Evolutionary conservation across 2,888 invertebrate genomes (phyloP).

Genomic region (Fabriciana adippe): DNA sequence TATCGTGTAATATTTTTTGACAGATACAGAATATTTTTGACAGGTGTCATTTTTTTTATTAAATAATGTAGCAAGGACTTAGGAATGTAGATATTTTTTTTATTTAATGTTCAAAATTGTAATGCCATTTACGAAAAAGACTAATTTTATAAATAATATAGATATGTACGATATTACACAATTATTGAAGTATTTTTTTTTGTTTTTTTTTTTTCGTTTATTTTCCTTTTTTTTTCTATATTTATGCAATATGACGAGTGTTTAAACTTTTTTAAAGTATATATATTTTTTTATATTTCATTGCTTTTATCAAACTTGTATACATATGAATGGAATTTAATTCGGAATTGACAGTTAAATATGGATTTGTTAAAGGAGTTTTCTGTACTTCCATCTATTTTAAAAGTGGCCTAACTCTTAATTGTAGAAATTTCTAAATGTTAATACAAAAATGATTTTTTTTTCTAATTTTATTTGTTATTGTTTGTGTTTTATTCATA

Average conservation of each 20-base stretch:
- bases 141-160: slow-evolving; percentile 71
- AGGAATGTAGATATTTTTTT: slow-evolving; percentile 50
- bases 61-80: slow-evolving; percentile 6
- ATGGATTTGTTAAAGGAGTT: slow-evolving; percentile 7
- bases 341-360: slow-evolving; percentile 24
- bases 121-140: slow-evolving; percentile 79
- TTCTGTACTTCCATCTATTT: neutral
- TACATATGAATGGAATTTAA: neutral
- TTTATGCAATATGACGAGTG: neutral
- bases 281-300: neutral
- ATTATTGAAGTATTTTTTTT: slow-evolving; percentile 49
- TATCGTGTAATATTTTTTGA: slow-evolving; percentile 7
- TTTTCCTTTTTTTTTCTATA: slow-evolving; percentile 39
- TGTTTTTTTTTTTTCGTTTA: slow-evolving; percentile 46
- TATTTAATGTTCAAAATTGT: slow-evolving; percentile 78
- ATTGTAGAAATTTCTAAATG: too few relatives aligned
- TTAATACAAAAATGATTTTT: too few relatives aligned
- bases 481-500: too few relatives aligned
- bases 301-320: neutral
- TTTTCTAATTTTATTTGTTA: too few relatives aligned
- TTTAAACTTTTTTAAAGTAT: too few relatives aligned
- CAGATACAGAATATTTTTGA: slow-evolving; percentile 23
- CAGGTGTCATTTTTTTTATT: slow-evolving; percentile 26
- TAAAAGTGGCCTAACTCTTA: slow-evolving; percentile 7
- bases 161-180: slow-evolving; percentile 57